phyloP scores from a whole-genome alignment of 2,888 invertebrate genomes.

The Melinopterus prodromus region DNA sequence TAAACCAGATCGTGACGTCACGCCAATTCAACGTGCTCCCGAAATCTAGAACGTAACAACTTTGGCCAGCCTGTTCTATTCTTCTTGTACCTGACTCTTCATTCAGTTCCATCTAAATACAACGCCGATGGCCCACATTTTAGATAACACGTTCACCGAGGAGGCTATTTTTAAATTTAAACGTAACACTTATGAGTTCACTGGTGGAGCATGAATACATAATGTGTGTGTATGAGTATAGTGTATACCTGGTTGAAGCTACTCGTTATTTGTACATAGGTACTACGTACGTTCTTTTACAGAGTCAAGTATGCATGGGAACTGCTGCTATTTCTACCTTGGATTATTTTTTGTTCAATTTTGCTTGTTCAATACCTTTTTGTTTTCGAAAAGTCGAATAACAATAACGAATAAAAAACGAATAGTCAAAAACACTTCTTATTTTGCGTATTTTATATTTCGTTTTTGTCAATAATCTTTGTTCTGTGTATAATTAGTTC shows the following conservation, averaged over 20 bases:
- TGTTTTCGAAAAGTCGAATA: no score
- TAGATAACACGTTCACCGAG: neutral
- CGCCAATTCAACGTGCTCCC: constrained; percentile 18
- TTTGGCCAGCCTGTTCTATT: constrained; percentile 12
- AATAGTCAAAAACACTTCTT: no score
- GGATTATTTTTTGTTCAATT: no score
- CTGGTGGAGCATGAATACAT: neutral
- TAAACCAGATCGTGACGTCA: constrained; percentile 41
- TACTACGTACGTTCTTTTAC: neutral
- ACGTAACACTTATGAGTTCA: neutral
- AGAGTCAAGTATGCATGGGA: no score
- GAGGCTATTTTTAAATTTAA: constrained; percentile 4
- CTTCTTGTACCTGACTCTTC: neutral
- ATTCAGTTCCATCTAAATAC: neutral
- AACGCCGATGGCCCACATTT: constrained; percentile 15
- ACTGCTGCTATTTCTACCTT: no score
- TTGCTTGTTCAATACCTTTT: no score
- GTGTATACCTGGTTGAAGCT: neutral
- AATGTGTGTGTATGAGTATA: neutral
- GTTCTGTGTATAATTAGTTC: no score
- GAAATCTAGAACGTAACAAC: neutral
- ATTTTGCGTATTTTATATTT: no score
- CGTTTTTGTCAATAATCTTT: no score
- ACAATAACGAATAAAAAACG: no score
- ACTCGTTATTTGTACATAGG: neutral